A percentile compares a stretch with the other conserved stretches of the same genome.
Conservation (phyloP, 1,140 invertebrate genomes). For the Leptinotarsa defecta region DNA sequence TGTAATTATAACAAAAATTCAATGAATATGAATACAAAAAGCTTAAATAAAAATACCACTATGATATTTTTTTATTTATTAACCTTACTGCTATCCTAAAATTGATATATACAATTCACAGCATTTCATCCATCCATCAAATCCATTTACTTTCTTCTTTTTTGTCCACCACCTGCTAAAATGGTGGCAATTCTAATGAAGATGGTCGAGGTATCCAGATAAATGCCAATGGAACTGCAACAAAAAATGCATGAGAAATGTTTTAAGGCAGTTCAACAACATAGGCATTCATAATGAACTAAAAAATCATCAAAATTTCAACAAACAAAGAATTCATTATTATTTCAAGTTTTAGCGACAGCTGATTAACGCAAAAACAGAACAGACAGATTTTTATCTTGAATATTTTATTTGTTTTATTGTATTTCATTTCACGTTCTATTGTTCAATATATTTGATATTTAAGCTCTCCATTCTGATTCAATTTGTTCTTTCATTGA, state of each 20-base stretch:
- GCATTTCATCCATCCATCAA: slow-evolving; percentile 9
- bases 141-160: slow-evolving; percentile 33
- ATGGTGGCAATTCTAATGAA: slow-evolving; percentile 93
- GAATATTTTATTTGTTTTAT: too few species aligned
- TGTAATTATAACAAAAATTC: slow-evolving; percentile 46
- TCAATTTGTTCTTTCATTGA: too few species aligned
- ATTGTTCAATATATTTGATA: too few species aligned
- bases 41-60: slow-evolving; percentile 56
- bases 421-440: too few species aligned
- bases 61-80: slow-evolving; percentile 10
- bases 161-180: slow-evolving; percentile 69
- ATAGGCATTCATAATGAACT: too few species aligned
- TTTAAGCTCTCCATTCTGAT: too few species aligned
- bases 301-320: too few species aligned
- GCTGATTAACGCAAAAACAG: too few species aligned
- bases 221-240: slow-evolving; percentile 89
- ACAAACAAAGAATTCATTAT: too few species aligned
- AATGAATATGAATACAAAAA: slow-evolving; percentile 61
- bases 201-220: slow-evolving; percentile 96
- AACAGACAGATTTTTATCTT: too few species aligned
- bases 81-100: slow-evolving; percentile 8
- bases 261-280: too few species aligned
- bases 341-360: too few species aligned
- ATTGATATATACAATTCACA: slow-evolving; percentile 21
- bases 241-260: slow-evolving; percentile 21